Base-by-base conservation (phyloP, 2,888 invertebrate genomes). In the Abrostola triplasia region DNA sequence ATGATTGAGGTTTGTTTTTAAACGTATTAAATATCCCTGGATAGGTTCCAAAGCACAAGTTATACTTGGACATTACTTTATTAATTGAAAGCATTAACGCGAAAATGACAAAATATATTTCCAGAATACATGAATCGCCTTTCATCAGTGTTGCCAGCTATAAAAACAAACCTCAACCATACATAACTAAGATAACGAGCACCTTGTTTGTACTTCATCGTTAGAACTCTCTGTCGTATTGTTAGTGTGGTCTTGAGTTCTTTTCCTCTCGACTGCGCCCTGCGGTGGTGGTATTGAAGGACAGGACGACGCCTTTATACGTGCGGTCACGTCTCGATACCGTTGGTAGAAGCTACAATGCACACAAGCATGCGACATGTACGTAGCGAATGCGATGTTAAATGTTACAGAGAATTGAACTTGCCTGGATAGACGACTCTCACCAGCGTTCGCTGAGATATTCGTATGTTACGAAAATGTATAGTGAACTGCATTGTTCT, bases 241-340 rank as follows among this genome's bases (percentile, higher is more conserved):
- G 85, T 92, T 92, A 91, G 88, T 88, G 73, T 67, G 73, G 80
- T 88, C 88, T 86, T 81, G 83, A 77, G 71, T 58, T 69, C 87
- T 88, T 88, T 88, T 88, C 85, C 85, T 87, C 79, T 90, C 89
- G 85, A 83, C 80, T 61, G 84, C 89, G 83, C 92, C 91, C 86
- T 95, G 95, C 86, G 95, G 92, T 81, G 96, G 95, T 86, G 96
- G 95, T 93, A 97, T 96, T 88, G 96, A 96, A 82, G 97, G 97
- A 92, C 97, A 97, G 94, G 97, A 97, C 86, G 96, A 96, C 90
- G 97, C 97, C 96, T 97, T 97, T 95, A 98, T 98, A 95, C 98
- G 97, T 93, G 97, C 97, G 93, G 97, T 97, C 94, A 98, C 96
- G 95, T 97, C 97, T 94, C 96, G 96, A 95, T 97, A 97, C 94